phyloP scores from a whole-genome alignment of 2,888 invertebrate species.

The Drosophila prostipennis region DNA sequence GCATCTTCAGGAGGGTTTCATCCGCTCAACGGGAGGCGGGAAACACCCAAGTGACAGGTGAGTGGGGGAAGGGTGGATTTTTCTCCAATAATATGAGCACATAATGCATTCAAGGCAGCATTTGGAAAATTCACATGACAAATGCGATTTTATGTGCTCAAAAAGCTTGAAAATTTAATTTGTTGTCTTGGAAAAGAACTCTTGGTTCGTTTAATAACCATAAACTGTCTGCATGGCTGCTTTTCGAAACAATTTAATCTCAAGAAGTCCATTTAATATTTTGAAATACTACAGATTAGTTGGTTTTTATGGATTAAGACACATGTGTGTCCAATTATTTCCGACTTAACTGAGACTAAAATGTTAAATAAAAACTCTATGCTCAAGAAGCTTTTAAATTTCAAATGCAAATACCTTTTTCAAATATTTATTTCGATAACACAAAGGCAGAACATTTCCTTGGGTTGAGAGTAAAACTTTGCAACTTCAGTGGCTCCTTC shows the following conservation, averaged over 20 bases:
- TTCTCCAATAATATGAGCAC: background rate
- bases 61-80: constrained; percentile 28
- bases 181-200: constrained; percentile 15
- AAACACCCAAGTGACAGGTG: constrained; percentile 84
- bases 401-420: background rate
- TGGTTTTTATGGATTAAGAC: background rate
- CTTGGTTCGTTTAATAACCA: constrained; percentile 10
- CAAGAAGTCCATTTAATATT: background rate
- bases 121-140: constrained; percentile 13
- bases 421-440: background rate
- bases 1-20: constrained; percentile 82
- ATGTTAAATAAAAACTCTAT: background rate
- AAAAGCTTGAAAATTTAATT: constrained; percentile 21
- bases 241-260: constrained; percentile 5
- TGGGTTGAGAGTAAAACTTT: background rate
- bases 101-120: constrained; percentile 2
- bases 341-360: background rate
- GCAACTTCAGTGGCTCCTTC: background rate
- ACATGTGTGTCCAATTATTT: background rate
- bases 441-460: background rate
- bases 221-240: background rate
- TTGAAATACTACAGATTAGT: background rate
- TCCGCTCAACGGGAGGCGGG: constrained; percentile 78
- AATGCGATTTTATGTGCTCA: constrained; percentile 24
- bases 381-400: background rate